phyloP scores from a whole-genome alignment of 1,140 invertebrate genomes.

The Polyergus mexicanus region DNA sequence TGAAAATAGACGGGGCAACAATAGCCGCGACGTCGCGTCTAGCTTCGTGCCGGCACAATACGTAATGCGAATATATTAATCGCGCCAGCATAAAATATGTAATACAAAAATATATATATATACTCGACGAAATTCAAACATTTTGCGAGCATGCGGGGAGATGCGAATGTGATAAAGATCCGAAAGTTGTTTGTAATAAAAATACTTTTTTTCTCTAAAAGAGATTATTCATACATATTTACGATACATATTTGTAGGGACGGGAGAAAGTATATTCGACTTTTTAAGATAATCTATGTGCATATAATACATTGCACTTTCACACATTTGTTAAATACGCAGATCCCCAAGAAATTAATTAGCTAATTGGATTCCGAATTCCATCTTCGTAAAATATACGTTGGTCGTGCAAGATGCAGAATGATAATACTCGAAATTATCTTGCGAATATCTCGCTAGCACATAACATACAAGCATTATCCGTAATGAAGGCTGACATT shows the following conservation, averaged over 20 bases:
- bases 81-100: not conserved
- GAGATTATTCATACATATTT: not conserved
- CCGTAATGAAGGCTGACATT: conserved; percentile 49
- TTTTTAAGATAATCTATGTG: not conserved
- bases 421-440: conserved; percentile 44
- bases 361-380: conserved; percentile 43
- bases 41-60: conserved; percentile 22
- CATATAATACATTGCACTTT: not conserved
- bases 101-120: conserved; percentile 25
- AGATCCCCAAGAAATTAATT: conserved; percentile 22
- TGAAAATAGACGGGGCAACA: conserved; percentile 70
- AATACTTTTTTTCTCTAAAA: conserved; percentile 9
- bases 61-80: conserved; percentile 33
- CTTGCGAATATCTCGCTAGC: conserved; percentile 15
- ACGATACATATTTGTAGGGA: not conserved
- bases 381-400: conserved; percentile 18
- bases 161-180: not conserved
- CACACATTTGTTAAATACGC: not conserved
- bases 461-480: conserved; percentile 6
- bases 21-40: conserved; percentile 57
- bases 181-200: no score
- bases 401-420: not conserved
- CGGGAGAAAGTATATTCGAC: conserved; percentile 26
- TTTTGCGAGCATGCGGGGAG: not conserved
- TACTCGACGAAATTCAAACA: not conserved